These are phyloP conservation scores for Tribolium madens DNA, from an alignment of 1,140 invertebrate species.

Conservation along the genomic window DNA sequence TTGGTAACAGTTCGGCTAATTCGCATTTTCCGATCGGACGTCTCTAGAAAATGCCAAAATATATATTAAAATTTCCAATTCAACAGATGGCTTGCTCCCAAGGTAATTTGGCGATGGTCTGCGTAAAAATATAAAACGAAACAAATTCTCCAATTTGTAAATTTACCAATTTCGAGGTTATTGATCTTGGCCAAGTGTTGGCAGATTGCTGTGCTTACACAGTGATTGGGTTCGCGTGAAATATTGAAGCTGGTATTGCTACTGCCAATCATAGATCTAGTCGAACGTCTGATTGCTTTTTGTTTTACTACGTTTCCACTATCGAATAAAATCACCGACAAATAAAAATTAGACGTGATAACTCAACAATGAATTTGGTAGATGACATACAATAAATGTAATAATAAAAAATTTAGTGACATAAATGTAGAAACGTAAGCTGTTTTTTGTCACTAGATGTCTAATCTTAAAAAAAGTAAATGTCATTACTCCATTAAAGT, in stretches of 20 bases:
- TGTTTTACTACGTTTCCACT: neutral
- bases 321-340: neutral
- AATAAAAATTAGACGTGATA: neutral
- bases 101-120: neutral
- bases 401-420: too few species aligned
- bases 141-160: neutral
- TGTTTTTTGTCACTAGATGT: too few species aligned
- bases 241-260: neutral
- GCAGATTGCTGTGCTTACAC: neutral
- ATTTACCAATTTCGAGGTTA: conserved; percentile 20
- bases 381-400: too few species aligned
- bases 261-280: neutral
- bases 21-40: conserved; percentile 25
- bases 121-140: neutral
- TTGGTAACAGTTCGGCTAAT: conserved; percentile 23
- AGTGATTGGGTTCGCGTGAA: neutral
- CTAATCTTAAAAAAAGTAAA: too few species aligned
- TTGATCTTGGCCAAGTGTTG: conserved; percentile 21
- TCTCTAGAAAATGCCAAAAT: conserved; percentile 20
- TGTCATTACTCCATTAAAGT: too few species aligned
- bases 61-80: conserved; percentile 21
- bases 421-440: too few species aligned
- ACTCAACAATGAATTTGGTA: neutral
- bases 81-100: conserved; percentile 6
- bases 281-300: conserved; percentile 4